Evolutionary conservation across 2,113 vertebrate species (phyloP).

Genomic region (Sarotherodon lohbergeri): DNA sequence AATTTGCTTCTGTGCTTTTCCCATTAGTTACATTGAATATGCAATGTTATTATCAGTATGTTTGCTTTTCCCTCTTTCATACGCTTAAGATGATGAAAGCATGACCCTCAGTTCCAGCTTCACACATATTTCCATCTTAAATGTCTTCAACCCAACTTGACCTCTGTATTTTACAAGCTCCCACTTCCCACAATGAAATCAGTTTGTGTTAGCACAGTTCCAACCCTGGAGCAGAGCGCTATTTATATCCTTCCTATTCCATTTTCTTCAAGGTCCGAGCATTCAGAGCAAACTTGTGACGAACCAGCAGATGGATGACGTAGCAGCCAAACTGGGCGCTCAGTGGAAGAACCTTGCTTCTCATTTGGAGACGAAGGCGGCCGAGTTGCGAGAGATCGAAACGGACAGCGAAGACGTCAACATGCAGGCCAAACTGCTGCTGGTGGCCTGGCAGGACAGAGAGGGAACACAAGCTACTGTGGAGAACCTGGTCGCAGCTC

Average conservation of each 20-base stretch:
- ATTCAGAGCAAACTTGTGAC: conserved; percentile 86
- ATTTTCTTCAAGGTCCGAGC: conserved; percentile 79
- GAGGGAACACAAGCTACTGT: conserved; percentile 85
- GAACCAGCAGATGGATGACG: conserved; percentile 86
- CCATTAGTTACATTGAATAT: background rate
- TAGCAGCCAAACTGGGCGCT: conserved; percentile 83
- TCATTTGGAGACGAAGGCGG: conserved; percentile 89
- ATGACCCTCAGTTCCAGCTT: background rate
- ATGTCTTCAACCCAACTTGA: background rate
- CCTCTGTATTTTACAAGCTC: background rate
- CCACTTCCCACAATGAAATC: background rate
- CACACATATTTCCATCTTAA: background rate
- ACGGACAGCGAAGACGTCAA: conserved; percentile 87
- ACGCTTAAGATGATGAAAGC: background rate
- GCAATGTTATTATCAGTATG: background rate
- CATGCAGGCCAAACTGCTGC: conserved; percentile 91
- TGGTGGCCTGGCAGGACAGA: conserved; percentile 95
- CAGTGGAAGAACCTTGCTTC: conserved; percentile 87
- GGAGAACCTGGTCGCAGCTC: conserved; percentile 78
- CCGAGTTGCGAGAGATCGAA: conserved; percentile 89
- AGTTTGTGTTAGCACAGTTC: background rate
- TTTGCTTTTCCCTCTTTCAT: background rate
- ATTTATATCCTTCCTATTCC: background rate
- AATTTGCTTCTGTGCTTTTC: background rate
- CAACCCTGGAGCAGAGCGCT: background rate